Conservation (phyloP, 2,113 vertebrate genomes). For the Fregata magnificens region DNA sequence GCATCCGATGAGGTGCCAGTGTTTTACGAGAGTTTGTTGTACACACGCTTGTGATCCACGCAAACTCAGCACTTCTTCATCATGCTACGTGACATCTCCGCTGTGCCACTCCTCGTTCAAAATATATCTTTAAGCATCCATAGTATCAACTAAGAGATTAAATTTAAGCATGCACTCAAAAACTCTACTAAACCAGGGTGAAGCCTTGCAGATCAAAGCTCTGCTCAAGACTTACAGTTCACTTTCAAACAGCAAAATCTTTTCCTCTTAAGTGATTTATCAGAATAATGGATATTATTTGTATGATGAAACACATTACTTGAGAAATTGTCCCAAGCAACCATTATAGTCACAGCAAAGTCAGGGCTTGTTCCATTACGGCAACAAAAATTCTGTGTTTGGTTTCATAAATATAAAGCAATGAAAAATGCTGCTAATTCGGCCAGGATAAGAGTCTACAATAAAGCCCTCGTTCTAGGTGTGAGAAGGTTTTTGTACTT, state of each 20-base stretch:
- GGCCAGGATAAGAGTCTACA: constrained; percentile 8
- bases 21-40: background rate
- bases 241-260: background rate
- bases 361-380: background rate
- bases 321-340: background rate
- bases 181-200: background rate
- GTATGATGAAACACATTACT: background rate
- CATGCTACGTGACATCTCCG: rapidly evolving
- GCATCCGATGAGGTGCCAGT: background rate
- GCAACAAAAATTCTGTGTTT: constrained; percentile 43
- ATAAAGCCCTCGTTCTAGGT: constrained; percentile 16
- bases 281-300: constrained; percentile 7
- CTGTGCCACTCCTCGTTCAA: background rate
- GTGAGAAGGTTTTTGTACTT: constrained; percentile 27
- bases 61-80: background rate
- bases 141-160: background rate
- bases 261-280: constrained; percentile 3
- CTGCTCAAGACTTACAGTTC: background rate
- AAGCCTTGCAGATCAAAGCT: constrained; percentile 19
- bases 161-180: background rate
- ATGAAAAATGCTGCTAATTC: constrained; percentile 39
- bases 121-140: background rate
- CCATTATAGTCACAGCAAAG: constrained; percentile 17
- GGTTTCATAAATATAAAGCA: constrained; percentile 56
- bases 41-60: rapidly evolving